A percentile compares a stretch with the other conserved stretches of the same genome.
Evolutionary conservation across 2,113 vertebrate genomes (phyloP).

Genomic region (Tenebrosternarchus preto): DNA sequence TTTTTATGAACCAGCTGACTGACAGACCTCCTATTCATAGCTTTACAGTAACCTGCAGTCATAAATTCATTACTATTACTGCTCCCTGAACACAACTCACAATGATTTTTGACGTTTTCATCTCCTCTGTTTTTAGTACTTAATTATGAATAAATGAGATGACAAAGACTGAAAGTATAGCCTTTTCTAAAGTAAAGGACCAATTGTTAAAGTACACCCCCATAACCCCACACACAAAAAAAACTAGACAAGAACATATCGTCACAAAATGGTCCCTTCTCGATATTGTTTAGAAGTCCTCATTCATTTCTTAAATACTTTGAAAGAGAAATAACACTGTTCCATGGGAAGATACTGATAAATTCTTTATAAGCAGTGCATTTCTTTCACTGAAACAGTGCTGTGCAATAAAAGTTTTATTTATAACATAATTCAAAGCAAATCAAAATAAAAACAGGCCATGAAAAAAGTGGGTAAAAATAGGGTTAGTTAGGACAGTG

Average conservation of each 20-base stretch:
- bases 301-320: conserved; percentile 5
- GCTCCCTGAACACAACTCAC: conserved; percentile 35
- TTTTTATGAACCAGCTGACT: conserved; percentile 43
- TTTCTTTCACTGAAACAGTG: conserved; percentile 47
- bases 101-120: conserved; percentile 28
- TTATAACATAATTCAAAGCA: conserved; percentile 36
- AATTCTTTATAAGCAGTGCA: conserved; percentile 50
- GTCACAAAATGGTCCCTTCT: conserved; percentile 53
- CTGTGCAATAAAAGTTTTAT: conserved; percentile 48
- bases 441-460: conserved; percentile 20
- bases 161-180: conserved; percentile 30
- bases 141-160: conserved; percentile 70
- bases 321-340: conserved; percentile 1
- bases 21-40: conserved; percentile 27
- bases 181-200: conserved; percentile 14
- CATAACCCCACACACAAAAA: conserved; percentile 19
- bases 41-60: conserved; percentile 28
- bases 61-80: conserved; percentile 23
- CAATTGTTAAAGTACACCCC: conserved; percentile 27
- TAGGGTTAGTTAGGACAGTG: conserved; percentile 30
- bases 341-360: conserved; percentile 35
- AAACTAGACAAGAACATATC: conserved; percentile 35
- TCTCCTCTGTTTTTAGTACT: conserved; percentile 36
- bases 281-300: conserved; percentile 16
- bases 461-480: conserved; percentile 31